These are phyloP conservation scores for Kryptopterus vitreolus DNA, from an alignment of 2,797 vertebrate genomes.

Conservation along the genomic window DNA sequence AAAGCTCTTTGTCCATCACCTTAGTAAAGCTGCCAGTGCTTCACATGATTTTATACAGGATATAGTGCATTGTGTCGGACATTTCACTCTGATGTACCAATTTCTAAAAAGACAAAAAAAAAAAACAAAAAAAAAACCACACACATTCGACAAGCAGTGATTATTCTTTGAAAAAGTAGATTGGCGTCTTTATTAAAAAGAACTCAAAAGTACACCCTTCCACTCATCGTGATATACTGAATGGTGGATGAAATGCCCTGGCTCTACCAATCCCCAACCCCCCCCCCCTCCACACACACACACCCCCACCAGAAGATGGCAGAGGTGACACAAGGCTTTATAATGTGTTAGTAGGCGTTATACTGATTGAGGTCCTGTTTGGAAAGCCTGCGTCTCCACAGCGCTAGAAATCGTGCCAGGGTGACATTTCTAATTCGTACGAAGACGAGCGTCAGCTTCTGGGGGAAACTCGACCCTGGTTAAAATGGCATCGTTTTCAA, in stretches of 20 bases:
- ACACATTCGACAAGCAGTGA: background rate
- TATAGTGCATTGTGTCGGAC: background rate
- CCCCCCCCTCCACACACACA: too few relatives aligned
- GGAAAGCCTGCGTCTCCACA: background rate
- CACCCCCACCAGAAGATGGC: conserved; percentile 12
- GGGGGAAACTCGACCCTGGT: background rate
- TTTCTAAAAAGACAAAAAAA: background rate
- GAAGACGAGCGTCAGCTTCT: conserved; percentile 14
- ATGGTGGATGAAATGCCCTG: conserved; percentile 13
- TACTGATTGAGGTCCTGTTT: conserved; percentile 4
- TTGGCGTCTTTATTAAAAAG: conserved; percentile 51
- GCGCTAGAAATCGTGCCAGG: background rate
- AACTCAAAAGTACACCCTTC: conserved; percentile 27
- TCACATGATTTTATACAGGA: background rate
- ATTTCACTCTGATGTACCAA: background rate
- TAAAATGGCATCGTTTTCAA: conserved; percentile 1
- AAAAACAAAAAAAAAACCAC: background rate
- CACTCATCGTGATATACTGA: conserved; percentile 7
- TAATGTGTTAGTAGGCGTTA: conserved; percentile 5
- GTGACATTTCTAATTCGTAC: background rate
- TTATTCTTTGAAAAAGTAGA: conserved; percentile 43
- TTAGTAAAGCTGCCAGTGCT: background rate
- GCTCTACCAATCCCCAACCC: too few relatives aligned
- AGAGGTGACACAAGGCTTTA: background rate
- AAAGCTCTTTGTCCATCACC: background rate